These are phyloP conservation scores for Hippoglossus stenolepis DNA, from an alignment of 2,113 vertebrate species.

Conservation along the genomic window DNA sequence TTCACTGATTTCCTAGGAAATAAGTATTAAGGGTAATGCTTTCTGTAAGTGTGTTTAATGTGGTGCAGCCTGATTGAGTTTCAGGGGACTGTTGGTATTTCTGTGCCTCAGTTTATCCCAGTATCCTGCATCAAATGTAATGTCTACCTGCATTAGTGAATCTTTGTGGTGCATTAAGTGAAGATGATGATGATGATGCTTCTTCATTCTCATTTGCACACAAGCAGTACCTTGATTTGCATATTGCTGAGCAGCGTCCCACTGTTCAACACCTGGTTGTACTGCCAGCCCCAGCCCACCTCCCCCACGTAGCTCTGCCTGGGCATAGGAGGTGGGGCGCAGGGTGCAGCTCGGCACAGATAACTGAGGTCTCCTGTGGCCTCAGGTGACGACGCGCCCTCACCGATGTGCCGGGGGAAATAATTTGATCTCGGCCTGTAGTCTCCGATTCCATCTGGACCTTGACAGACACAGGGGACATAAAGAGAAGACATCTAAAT, in stretches of 20 bases:
- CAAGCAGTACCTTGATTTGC: conserved; percentile 80
- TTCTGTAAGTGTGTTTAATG: too few species aligned
- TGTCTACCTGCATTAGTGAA: conserved; percentile 1
- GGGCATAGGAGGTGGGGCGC: conserved; percentile 9
- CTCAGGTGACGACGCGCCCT: conserved; percentile 53
- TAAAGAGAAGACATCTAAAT: neutral
- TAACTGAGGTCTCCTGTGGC: conserved; percentile 78
- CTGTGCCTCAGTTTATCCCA: neutral
- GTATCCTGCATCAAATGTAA: neutral
- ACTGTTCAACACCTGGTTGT: conserved; percentile 73
- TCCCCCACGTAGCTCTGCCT: conserved; percentile 71
- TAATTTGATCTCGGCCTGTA: conserved; percentile 77
- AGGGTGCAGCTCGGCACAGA: conserved; percentile 69
- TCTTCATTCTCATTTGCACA: conserved; percentile 2
- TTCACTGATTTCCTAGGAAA: too few species aligned
- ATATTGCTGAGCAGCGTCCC: conserved; percentile 69
- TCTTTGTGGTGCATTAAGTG: neutral
- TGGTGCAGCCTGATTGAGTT: too few species aligned
- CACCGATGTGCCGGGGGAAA: conserved; percentile 68
- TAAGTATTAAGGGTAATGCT: too few species aligned
- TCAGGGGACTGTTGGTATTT: neutral
- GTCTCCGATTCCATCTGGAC: conserved; percentile 81
- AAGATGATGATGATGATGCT: neutral
- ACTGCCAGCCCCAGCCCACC: conserved; percentile 81
- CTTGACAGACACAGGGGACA: conserved; percentile 57